Evolutionary conservation across 2,113 vertebrate species (phyloP), one percentile per base, ranked within the genome.

Genomic region (Megalops atlanticus): DNA sequence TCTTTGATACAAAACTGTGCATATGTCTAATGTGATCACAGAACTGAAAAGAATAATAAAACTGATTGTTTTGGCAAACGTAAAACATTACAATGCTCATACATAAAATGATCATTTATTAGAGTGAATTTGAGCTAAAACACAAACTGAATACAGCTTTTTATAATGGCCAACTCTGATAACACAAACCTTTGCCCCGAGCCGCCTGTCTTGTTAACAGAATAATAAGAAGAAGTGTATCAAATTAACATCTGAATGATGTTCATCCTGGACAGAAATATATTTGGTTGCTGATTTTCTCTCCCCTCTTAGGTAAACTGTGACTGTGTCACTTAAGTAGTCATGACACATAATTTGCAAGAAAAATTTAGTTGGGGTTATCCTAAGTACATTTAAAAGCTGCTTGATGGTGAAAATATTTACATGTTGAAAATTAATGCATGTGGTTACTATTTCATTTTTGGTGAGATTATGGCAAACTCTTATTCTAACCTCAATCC

Each of bases 191-290:
- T n/a, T 15, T 70, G 15, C 38, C 18, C 71, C 39, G 36, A 24
- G 71, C 16, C 40, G 71, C 7, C 15, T n/a, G 14, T 38, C 18
- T 36, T 74, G 14, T 33, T 35, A 33, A 31, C 11, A 70, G 68
- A 70, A 70, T 1, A 58, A 58, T 58, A 58, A 16, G 24, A 33
- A 77, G 70, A 31, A 43, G 12, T 70, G 21, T 80, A 83, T 83
- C 76, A 74, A 41, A 79, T 76, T 83, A 18, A 5, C 33, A 71
- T 36, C 71, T 14, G 18, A 69, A 10, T 77, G 33, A 35, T 40
- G 1, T 39, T 39, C 18, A 33, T 36, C 33, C 68, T 38, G 49
- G 27, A 45, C 41, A n/a, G 69, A 52, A 15, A 38, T 41, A 4
- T 45, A 76, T 74, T 82, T 82, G 38, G 47, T 7, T 41, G 40